Conservation (phyloP, 2,797 vertebrate genomes). For the Acanthurus tractus region DNA sequence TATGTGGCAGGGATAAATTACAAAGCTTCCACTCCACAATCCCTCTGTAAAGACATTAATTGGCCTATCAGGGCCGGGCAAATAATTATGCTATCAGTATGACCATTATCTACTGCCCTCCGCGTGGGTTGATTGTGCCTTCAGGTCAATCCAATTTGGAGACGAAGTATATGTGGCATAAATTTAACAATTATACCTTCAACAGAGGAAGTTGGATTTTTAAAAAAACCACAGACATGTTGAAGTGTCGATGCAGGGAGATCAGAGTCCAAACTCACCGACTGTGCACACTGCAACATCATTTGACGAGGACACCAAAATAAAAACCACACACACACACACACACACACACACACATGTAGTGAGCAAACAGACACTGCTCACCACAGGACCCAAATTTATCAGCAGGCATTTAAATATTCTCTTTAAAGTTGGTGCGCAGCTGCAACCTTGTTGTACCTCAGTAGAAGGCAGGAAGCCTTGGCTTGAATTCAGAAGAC, state of each 20-base stretch:
- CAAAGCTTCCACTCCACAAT: conserved; percentile 36
- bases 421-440: conserved; percentile 67
- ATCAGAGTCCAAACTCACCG: conserved; percentile 26
- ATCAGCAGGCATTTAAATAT: conserved; percentile 71
- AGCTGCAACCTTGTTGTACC: conserved; percentile 63
- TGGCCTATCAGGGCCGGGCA: conserved; percentile 53
- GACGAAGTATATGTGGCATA: conserved; percentile 13
- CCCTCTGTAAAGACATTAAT: conserved; percentile 51
- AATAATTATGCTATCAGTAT: conserved; percentile 59
- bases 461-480: conserved; percentile 53
- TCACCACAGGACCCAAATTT: conserved; percentile 66
- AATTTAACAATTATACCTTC: conserved; percentile 33
- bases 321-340: conserved; percentile 19
- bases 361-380: conserved; percentile 51
- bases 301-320: conserved; percentile 66
- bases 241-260: conserved; percentile 17
- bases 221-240: conserved; percentile 1
- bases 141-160: conserved; percentile 49
- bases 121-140: conserved; percentile 34
- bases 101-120: conserved; percentile 54
- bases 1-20: conserved; percentile 37
- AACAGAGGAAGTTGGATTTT: conserved; percentile 32
- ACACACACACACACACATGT: not conserved
- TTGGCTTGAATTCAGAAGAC: conserved; percentile 70
- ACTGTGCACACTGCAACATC: conserved; percentile 44